phyloP scores from a whole-genome alignment of 2,113 vertebrate species.

The Pteruthius melanotis region DNA sequence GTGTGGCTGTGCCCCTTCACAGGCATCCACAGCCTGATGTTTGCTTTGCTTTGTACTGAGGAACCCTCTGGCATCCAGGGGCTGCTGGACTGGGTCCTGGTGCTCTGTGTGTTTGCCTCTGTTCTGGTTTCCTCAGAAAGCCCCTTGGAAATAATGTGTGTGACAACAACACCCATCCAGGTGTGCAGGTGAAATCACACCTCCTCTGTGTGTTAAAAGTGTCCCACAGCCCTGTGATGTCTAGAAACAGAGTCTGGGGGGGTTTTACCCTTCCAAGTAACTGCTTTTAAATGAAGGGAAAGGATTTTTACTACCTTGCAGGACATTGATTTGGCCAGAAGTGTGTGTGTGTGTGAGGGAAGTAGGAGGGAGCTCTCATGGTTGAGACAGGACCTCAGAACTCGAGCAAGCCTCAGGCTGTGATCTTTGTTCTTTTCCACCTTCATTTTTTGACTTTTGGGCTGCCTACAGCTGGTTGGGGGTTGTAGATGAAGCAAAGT shows the following conservation, averaged over 20 bases:
- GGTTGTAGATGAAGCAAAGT: neutral
- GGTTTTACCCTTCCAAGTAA: neutral
- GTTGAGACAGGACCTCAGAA: neutral
- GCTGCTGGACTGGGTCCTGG: neutral
- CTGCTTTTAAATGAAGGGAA: neutral
- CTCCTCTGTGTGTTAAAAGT: neutral
- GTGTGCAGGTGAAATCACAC: neutral
- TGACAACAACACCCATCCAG: neutral
- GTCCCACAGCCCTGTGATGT: neutral
- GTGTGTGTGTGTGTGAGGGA: neutral
- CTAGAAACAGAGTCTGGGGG: neutral
- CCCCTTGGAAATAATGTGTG: neutral
- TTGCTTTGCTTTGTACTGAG: neutral
- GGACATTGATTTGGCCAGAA: neutral
- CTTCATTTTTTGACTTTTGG: neutral
- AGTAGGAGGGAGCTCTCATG: neutral
- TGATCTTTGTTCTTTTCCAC: neutral
- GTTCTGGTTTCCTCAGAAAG: neutral
- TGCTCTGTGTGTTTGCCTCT: neutral
- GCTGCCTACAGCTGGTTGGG: neutral
- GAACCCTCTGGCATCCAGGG: neutral
- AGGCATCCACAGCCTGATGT: neutral
- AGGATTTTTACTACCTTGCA: neutral
- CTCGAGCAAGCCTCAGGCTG: neutral
- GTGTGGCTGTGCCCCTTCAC: neutral